Evolutionary conservation across 1,140 invertebrate species (phyloP).

Genomic region (Pemphigus obesinymphae): DNA sequence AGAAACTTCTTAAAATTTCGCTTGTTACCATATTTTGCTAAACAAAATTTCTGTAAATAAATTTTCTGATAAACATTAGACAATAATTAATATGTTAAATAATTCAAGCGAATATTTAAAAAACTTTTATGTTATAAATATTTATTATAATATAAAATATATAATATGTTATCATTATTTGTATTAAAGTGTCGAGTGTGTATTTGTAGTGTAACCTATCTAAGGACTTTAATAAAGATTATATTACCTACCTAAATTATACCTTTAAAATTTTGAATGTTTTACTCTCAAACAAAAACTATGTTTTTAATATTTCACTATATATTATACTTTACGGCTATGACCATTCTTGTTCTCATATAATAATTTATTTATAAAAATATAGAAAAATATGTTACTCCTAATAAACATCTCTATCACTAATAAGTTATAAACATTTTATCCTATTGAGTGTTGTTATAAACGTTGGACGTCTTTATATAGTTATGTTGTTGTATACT

Average conservation of each 20-base stretch:
- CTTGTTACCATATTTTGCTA: conserved; percentile 36
- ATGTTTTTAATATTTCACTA: neutral
- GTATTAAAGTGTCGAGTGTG: conserved; percentile 14
- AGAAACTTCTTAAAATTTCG: neutral
- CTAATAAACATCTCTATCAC: neutral
- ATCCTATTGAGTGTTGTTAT: conserved; percentile 20
- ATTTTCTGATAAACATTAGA: conserved; percentile 25
- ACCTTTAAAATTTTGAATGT: neutral
- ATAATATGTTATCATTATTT: conserved; percentile 22
- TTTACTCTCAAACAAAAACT: neutral
- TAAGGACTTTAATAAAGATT: neutral
- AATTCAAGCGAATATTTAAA: neutral
- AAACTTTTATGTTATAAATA: neutral
- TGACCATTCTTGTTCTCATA: neutral
- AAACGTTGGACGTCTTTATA: neutral
- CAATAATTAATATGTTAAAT: conserved; percentile 34
- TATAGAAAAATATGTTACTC: conserved; percentile 18
- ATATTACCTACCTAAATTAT: neutral
- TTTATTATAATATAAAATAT: conserved; percentile 14
- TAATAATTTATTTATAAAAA: neutral
- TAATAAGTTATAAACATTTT: neutral
- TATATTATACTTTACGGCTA: neutral
- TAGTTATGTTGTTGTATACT: neutral
- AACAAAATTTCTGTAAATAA: conserved; percentile 4
- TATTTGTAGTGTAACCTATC: conserved; percentile 1